Base-by-base conservation (phyloP, 2,888 invertebrate species). In the Eulithis testata region DNA sequence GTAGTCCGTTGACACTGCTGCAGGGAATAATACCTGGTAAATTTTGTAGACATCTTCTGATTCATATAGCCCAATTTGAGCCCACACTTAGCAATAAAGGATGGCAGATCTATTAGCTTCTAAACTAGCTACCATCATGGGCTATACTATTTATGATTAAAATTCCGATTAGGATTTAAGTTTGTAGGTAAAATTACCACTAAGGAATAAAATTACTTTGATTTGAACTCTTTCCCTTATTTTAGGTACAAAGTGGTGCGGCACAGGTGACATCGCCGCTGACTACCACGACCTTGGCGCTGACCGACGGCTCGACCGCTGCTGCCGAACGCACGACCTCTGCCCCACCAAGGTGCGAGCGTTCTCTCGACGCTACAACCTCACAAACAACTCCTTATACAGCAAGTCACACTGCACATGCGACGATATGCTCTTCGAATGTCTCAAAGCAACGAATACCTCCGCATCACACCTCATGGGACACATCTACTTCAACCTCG, bases 171-270 rank as follows among this genome's bases (percentile, higher is more conserved):
- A 11, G 5, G 40, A n/a, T n/a, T n/a, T n/a, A n/a, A n/a, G n/a
- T n/a, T n/a, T n/a, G n/a, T n/a, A n/a, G n/a, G n/a, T n/a, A n/a
- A n/a, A n/a, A n/a, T n/a, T n/a, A n/a, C n/a, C n/a, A n/a, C 21
- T 21, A 21, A 21, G 21, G 21, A 21, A 21, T 21, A n/a, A n/a
- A n/a, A 11, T 44, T 11, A n/a, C n/a, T n/a, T 44, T n/a, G 6
- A n/a, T 44, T 7, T 2, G 11, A 43, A 4, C n/a, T 14, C 40
- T 40, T 44, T 40, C 47, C 6, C 12, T 14, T 11, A 11, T 86
- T 86, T 0, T 83, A 97, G 97, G 97, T 70, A 98, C 97, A 47
- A 97, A 97, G 86, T 98, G 97, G 97, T 98, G 98, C 81, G 98
- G 98, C 14, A 96, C 97, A 0, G 98, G 98, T 0, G 98, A 98